Conservation (phyloP, 2,888 invertebrate genomes). For the Ferrisia virgata region DNA sequence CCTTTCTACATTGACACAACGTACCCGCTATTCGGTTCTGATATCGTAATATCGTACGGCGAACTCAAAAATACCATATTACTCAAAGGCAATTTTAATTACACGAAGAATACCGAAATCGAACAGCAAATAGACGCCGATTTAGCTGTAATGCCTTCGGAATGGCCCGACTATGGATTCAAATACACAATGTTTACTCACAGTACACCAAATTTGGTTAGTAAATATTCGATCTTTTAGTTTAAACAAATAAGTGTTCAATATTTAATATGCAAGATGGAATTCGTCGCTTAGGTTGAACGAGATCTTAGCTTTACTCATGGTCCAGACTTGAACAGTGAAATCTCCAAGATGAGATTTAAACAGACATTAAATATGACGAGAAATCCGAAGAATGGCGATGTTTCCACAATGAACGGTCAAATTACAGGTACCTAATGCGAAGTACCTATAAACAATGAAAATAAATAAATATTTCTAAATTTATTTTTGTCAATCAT, state of each 20-base stretch:
- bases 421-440: background rate
- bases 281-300: background rate
- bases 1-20: background rate
- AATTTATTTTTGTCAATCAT: background rate
- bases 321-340: slow-evolving; percentile 30
- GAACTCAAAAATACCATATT: background rate
- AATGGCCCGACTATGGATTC: slow-evolving; percentile 29
- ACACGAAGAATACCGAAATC: background rate
- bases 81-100: background rate
- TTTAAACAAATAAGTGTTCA: too few relatives aligned
- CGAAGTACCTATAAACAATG: background rate
- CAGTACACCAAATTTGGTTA: background rate
- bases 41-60: slow-evolving; percentile 10
- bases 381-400: background rate
- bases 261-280: background rate
- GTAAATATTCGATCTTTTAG: background rate
- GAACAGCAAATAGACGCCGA: slow-evolving; percentile 6
- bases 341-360: background rate
- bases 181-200: background rate
- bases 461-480: background rate
- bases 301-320: slow-evolving; percentile 8
- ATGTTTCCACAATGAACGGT: background rate
- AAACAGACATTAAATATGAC: background rate
- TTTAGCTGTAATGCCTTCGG: background rate
- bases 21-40: background rate